Percentiles rank a stretch among this genome's conserved stretches.
These are phyloP conservation scores for Sebastes hopkinsi DNA, from an alignment of 2,797 vertebrate species.

Conservation along the genomic window DNA sequence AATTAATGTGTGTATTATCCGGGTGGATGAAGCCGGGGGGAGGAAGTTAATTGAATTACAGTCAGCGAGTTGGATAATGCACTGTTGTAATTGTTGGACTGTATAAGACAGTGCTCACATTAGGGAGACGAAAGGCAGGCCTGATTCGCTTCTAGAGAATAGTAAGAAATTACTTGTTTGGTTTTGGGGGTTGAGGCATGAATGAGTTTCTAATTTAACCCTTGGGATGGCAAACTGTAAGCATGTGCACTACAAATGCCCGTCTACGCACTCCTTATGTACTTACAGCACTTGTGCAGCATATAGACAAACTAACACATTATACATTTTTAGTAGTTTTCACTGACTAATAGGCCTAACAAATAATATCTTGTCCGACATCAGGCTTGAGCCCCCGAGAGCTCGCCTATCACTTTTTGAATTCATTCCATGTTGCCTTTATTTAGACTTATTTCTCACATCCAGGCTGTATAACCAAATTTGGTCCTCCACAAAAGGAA, in stretches of 20 bases:
- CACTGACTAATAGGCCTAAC: neutral
- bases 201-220: conserved; percentile 68
- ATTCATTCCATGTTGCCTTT: neutral
- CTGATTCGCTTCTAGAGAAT: conserved; percentile 66
- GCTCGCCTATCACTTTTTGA: neutral
- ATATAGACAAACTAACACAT: neutral
- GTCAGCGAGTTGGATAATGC: conserved; percentile 79
- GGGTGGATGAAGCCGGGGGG: conserved; percentile 75
- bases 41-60: conserved; percentile 83
- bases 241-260: conserved; percentile 13
- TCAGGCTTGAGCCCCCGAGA: neutral
- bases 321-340: neutral
- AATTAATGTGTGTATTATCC: conserved; percentile 84
- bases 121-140: conserved; percentile 65
- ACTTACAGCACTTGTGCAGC: conserved; percentile 7
- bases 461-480: neutral
- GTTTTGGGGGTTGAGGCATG: conserved; percentile 60
- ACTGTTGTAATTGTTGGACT: conserved; percentile 81
- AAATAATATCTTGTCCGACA: neutral
- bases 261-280: neutral
- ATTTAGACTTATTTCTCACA: neutral
- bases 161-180: conserved; percentile 66
- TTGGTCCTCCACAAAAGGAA: neutral
- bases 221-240: conserved; percentile 36
- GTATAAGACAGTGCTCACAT: conserved; percentile 68